A percentile compares a stretch with the other conserved stretches of the same genome.
phyloP scores from a whole-genome alignment of 2,113 vertebrate genomes.

The Periophthalmus modestus region DNA sequence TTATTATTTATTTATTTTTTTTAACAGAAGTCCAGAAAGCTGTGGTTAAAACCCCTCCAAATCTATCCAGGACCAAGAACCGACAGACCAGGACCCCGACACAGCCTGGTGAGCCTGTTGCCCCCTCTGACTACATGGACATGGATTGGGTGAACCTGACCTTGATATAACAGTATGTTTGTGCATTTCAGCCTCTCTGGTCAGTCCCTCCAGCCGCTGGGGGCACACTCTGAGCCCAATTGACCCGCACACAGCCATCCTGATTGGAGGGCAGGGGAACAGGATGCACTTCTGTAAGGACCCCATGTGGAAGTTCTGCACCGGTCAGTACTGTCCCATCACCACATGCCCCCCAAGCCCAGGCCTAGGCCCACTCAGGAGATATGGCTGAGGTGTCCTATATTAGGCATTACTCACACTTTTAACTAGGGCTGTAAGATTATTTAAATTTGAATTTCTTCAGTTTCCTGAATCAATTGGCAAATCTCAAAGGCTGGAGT shows the following conservation, averaged over 20 bases:
- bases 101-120: slow-evolving; percentile 53
- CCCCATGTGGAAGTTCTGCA: slow-evolving; percentile 80
- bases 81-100: slow-evolving; percentile 64
- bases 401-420: too few relatives aligned
- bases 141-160: too few relatives aligned
- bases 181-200: slow-evolving; percentile 39
- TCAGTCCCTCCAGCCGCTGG: slow-evolving; percentile 75
- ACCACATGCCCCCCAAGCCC: too few relatives aligned
- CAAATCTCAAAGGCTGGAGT: too few relatives aligned
- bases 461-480: too few relatives aligned
- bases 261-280: slow-evolving; percentile 77
- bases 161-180: background rate
- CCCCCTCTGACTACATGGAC: background rate
- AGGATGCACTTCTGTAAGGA: slow-evolving; percentile 80
- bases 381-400: too few relatives aligned
- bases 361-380: too few relatives aligned
- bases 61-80: slow-evolving; percentile 48
- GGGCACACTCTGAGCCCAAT: slow-evolving; percentile 76
- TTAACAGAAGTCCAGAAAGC: slow-evolving; percentile 38
- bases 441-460: too few relatives aligned
- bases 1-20: slow-evolving; percentile 6
- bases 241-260: slow-evolving; percentile 76
- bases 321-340: slow-evolving; percentile 56
- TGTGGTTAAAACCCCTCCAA: slow-evolving; percentile 52
- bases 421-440: too few relatives aligned